phyloP scores from a whole-genome alignment of 2,797 vertebrate species.

The Myotis findleyi region DNA sequence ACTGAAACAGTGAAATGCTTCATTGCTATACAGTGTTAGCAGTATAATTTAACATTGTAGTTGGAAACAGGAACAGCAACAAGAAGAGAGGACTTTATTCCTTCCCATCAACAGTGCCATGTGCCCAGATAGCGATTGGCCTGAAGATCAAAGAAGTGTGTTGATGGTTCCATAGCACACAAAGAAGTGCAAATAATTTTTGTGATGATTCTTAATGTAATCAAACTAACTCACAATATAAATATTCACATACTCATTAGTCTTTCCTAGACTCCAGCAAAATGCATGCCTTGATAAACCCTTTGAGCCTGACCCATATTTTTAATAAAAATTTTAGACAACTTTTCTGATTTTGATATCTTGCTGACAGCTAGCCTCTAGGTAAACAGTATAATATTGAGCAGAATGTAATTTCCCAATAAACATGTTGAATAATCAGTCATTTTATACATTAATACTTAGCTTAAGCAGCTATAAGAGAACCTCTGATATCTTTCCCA shows the following conservation, averaged over 20 bases:
- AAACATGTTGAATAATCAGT: neutral
- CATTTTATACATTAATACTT: slow-evolving; percentile 39
- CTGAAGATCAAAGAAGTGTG: neutral
- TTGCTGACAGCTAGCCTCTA: neutral
- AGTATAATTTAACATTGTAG: neutral
- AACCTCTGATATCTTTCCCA: neutral
- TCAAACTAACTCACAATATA: slow-evolving; percentile 4
- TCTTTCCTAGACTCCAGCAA: slow-evolving; percentile 24
- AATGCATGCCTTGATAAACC: neutral
- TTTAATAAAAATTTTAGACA: slow-evolving; percentile 26
- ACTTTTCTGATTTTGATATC: neutral
- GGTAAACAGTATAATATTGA: neutral
- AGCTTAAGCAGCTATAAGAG: neutral
- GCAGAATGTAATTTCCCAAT: neutral
- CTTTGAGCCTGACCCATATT: neutral
- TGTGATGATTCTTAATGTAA: neutral
- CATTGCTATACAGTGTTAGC: neutral
- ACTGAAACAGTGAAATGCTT: neutral
- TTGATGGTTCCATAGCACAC: neutral
- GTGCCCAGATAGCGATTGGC: neutral
- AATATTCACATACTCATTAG: neutral
- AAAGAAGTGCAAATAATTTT: neutral
- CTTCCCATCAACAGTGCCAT: neutral
- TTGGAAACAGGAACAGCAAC: slow-evolving; percentile 11
- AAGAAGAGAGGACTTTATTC: neutral